phyloP scores from a whole-genome alignment of 2,888 invertebrate genomes.

The Acanthoscelides obtectus region DNA sequence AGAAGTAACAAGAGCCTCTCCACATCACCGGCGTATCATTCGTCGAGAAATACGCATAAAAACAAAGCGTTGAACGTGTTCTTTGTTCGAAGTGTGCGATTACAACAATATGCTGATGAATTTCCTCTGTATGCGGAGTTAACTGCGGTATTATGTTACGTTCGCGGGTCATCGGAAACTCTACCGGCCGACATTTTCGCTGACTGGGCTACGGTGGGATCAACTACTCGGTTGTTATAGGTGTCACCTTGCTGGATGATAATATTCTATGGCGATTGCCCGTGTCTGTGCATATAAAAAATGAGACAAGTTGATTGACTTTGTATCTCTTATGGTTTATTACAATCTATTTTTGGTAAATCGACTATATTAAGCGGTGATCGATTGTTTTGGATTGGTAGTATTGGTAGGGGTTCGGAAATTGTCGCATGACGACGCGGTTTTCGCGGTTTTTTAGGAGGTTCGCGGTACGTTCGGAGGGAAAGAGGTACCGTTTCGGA shows the following conservation, averaged over 20 bases:
- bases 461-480: too few species aligned
- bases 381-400: too few species aligned
- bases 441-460: too few species aligned
- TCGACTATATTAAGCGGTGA: too few species aligned
- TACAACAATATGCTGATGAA: conserved; percentile 42
- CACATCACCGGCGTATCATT: neutral
- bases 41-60: neutral
- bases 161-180: conserved; percentile 26
- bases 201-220: conserved; percentile 20
- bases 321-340: too few species aligned
- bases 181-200: conserved; percentile 23
- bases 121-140: conserved; percentile 34
- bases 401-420: too few species aligned
- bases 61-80: conserved; percentile 24
- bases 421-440: too few species aligned
- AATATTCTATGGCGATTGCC: neutral
- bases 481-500: too few species aligned
- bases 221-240: neutral
- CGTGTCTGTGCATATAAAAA: neutral
- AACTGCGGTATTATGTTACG: conserved; percentile 24
- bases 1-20: neutral
- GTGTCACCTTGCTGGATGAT: conserved; percentile 6
- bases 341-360: too few species aligned
- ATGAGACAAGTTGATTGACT: too few species aligned
- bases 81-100: conserved; percentile 28